Base-by-base conservation (phyloP, 2,797 vertebrate genomes). In the Gymnodraco acuticeps region DNA sequence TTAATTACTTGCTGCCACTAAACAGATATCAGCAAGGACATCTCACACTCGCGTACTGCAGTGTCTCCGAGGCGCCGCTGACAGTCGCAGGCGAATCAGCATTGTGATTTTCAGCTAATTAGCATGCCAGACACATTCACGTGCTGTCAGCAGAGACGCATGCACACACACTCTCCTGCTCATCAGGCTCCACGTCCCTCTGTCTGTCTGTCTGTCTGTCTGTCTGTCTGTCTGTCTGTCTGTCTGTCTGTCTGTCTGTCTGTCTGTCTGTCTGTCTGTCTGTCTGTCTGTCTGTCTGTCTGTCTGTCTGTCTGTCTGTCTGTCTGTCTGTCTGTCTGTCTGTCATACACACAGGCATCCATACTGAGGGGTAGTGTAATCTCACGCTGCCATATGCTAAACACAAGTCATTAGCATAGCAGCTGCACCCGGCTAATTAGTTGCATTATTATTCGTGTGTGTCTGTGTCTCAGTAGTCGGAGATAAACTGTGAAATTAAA, bases 401-500 rank as follows among this genome's bases (percentile, higher is more conserved):
- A 86, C 86, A 82, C 82, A 80, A 80, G 48, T 82, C 77, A 89
- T 92, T 88, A 89, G 73, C 85, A 83, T 81, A 82, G 90, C 90
- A 87, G 87, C 88, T 84, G 85, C 82, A 83, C 66, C 33, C 61
- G 1, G 56, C 77, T 90, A 92, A 93, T 93, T 89, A 86, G 83
- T 17, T 48, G 73, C 69, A 63, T 88, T 89, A 85, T 91, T 88
- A 87, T 87, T 81, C 15, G 48, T 56, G 64, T 79, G 80, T 62
- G 71, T 68, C 61, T 78, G 70, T 61, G 66, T 88, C 77, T 83
- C 80, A 52, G 74, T 75, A 70, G 73, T 87, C 67, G 10, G 62
- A 70, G 84, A 87, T 88, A 84, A 88, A 90, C 82, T 84, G 83
- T 88, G 65, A 89, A 92, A 91, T 87, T 51, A 79, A 88, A 92